Evolutionary conservation across 2,113 vertebrate genomes (phyloP), one percentile per base, ranked within the genome.

Genomic region (Microtus montanus): DNA sequence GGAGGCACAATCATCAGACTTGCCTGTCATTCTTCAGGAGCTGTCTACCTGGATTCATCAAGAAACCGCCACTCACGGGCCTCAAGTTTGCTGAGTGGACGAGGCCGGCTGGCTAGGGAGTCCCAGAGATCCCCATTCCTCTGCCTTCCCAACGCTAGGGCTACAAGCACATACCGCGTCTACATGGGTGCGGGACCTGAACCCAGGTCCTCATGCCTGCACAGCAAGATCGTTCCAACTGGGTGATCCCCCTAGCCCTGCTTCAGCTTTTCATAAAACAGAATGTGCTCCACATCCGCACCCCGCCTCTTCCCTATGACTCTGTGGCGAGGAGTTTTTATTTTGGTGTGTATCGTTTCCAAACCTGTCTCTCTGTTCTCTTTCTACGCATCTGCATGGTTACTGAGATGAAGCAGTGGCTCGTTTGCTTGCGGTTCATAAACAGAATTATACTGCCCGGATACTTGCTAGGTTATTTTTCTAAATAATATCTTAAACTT

Each of bases 401-500:
- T 33, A 64, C 61, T 44, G 54, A 85, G 84, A 86, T 5, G 52
- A 2, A 44, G 33, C 10, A 41, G 3, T 74, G 11, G 3, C 33
- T 41, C 75, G 17, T 61, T 30, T 95, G 89, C 70, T 63, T 49
- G 90, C 44, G 63, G 30, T 90, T 74, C 44, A 93, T 28, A 83
- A 64, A 90, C 26, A 74, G 19, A 74, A 71, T 71, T 89, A 82
- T 13, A 91, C 20, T 61, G 4, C 10, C 41, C 35, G 61, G 63
- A 44, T 54, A 70, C 54, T 47, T 66, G 11, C 90, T 17, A 82
- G 87, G 3, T 82, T 77, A n/a, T 64, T 87, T 84, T 90, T 84
- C 38, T 74, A 70, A 93, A 63, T 26, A 70, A 15, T 68, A 73
- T 15, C 58, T 82, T 89, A 97, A 74, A 13, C 5, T 90, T 88